Evolutionary conservation across 1,140 invertebrate genomes (phyloP).

Genomic region (Glossosoma conforme): DNA sequence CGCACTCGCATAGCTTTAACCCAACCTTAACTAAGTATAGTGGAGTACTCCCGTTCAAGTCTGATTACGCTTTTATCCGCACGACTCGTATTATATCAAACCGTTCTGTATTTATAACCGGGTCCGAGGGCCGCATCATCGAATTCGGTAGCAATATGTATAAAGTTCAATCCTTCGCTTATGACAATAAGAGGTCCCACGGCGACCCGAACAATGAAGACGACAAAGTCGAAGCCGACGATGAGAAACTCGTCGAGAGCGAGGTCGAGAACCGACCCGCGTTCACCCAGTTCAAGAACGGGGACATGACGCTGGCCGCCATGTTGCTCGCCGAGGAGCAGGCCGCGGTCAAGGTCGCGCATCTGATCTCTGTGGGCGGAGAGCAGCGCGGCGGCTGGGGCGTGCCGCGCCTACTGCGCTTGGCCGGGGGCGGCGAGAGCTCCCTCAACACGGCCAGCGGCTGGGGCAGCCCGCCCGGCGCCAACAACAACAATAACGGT

Average conservation of each 20-base stretch:
- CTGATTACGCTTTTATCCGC: conserved; percentile 55
- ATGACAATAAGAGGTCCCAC: background rate
- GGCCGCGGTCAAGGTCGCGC: conserved; percentile 31
- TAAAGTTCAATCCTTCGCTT: background rate
- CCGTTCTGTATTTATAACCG: conserved; percentile 24
- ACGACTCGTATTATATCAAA: conserved; percentile 50
- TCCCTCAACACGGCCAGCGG: conserved; percentile 68
- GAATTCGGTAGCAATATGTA: conserved; percentile 16
- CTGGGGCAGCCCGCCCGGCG: conserved; percentile 66
- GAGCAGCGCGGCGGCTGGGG: conserved; percentile 49
- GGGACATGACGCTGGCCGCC: conserved; percentile 27
- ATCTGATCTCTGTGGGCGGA: conserved; percentile 36
- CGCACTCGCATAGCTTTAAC: conserved; percentile 57
- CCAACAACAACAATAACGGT: conserved; percentile 51
- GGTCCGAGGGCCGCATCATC: background rate
- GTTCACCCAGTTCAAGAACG: conserved; percentile 33
- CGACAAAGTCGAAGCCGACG: background rate
- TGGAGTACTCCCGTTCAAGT: conserved; percentile 51
- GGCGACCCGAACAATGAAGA: background rate
- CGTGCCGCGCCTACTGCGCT: conserved; percentile 55
- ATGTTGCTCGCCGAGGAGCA: conserved; percentile 38
- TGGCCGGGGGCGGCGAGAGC: conserved; percentile 73
- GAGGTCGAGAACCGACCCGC: conserved; percentile 27
- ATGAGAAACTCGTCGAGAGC: conserved; percentile 38
- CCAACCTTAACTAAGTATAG: conserved; percentile 47